Conservation (phyloP, 1,140 invertebrate genomes). For the Coenobita brevimanus region DNA sequence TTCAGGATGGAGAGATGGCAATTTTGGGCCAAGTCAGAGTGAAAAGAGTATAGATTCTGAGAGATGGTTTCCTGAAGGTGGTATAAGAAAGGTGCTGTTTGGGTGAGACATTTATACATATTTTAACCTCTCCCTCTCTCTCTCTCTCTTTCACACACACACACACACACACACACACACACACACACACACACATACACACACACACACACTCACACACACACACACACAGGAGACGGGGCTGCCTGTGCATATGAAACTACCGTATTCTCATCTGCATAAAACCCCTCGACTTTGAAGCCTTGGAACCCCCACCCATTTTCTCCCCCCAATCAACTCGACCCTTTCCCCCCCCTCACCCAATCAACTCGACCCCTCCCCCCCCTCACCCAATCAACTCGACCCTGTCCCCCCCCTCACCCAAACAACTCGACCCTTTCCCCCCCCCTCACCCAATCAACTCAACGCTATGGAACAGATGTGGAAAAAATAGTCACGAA, state of each 20-base stretch:
- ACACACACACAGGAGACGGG: neutral
- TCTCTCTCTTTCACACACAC: neutral
- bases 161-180: slow-evolving; percentile 15
- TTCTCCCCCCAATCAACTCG: neutral
- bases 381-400: neutral
- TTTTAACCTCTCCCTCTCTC: neutral
- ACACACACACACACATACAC: neutral
- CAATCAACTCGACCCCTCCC: neutral
- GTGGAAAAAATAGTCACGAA: no score
- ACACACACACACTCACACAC: neutral
- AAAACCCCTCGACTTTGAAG: neutral
- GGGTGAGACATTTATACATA: slow-evolving; percentile 9
- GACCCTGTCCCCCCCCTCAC: neutral
- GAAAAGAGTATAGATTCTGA: no score
- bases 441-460: neutral
- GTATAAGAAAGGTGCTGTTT: no score
- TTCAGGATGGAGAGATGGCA: no score
- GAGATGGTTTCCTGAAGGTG: no score
- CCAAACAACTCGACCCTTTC: neutral
- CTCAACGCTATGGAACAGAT: no score
- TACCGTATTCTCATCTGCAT: neutral
- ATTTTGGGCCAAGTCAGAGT: no score
- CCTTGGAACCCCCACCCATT: neutral
- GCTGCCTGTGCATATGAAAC: neutral
- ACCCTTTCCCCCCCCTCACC: neutral